Conservation (phyloP, 2,797 vertebrate genomes). For the Oreochromis grahami region DNA sequence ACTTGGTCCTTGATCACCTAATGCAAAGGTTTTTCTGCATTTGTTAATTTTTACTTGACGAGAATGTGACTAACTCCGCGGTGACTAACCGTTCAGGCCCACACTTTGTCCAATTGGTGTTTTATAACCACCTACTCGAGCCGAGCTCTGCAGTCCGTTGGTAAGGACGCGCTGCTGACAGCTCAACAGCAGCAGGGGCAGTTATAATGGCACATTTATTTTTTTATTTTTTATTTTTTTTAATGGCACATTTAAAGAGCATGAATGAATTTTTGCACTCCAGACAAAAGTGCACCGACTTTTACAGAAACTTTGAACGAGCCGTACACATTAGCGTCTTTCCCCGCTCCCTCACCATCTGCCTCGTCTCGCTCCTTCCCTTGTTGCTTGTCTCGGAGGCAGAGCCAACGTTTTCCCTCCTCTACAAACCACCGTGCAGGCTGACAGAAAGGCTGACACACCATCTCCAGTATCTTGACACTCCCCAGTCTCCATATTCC, state of each 20-base stretch:
- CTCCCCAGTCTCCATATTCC: conserved; percentile 12
- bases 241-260: neutral
- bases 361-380: neutral
- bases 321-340: neutral
- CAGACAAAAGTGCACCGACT: neutral
- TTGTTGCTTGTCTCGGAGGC: neutral
- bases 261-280: neutral
- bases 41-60: neutral
- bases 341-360: neutral
- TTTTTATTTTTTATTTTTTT: no score
- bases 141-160: neutral
- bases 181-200: neutral
- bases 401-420: neutral
- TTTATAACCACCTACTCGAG: neutral
- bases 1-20: neutral
- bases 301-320: neutral
- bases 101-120: neutral
- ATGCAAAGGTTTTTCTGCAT: neutral
- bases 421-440: neutral
- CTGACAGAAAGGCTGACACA: conserved; percentile 50
- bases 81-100: neutral
- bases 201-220: neutral
- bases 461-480: conserved; percentile 29
- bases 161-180: neutral
- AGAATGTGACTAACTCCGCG: fast-evolving